A percentile compares a stretch with the other conserved stretches of the same genome.
Conservation (phyloP, 1,140 invertebrate genomes). For the Meteorus sp. region DNA sequence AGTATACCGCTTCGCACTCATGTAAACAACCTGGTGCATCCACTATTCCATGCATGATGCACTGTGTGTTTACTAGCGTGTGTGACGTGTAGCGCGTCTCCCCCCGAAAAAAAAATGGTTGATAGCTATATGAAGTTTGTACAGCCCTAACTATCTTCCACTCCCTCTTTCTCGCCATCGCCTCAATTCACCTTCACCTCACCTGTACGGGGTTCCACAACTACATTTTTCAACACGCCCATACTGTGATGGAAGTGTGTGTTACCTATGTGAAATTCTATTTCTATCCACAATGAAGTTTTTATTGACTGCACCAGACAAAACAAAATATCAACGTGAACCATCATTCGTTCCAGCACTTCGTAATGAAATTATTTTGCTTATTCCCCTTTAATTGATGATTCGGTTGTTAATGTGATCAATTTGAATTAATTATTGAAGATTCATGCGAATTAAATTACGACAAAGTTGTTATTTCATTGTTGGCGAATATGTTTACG, state of each 20-base stretch:
- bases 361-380: too few relatives aligned
- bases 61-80: not conserved
- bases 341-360: too few relatives aligned
- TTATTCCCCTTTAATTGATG: too few relatives aligned
- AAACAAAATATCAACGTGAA: too few relatives aligned
- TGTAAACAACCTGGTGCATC: constrained; percentile 18
- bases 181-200: not conserved
- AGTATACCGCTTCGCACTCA: not conserved
- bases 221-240: constrained; percentile 18
- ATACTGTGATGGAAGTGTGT: not conserved
- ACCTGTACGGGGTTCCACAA: constrained; percentile 9
- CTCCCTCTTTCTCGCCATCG: not conserved
- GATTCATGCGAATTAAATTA: too few relatives aligned
- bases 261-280: not conserved
- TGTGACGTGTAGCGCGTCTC: not conserved
- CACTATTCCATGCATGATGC: constrained; percentile 23
- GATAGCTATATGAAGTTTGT: constrained; percentile 16
- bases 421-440: too few relatives aligned
- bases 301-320: too few relatives aligned
- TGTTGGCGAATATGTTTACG: not conserved
- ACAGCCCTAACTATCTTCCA: constrained; percentile 19
- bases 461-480: too few relatives aligned
- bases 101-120: constrained; percentile 19
- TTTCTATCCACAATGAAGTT: not conserved
- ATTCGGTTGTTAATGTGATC: too few relatives aligned